Evolutionary conservation across 2,113 vertebrate species (phyloP).

Genomic region (Plotosus lineatus): DNA sequence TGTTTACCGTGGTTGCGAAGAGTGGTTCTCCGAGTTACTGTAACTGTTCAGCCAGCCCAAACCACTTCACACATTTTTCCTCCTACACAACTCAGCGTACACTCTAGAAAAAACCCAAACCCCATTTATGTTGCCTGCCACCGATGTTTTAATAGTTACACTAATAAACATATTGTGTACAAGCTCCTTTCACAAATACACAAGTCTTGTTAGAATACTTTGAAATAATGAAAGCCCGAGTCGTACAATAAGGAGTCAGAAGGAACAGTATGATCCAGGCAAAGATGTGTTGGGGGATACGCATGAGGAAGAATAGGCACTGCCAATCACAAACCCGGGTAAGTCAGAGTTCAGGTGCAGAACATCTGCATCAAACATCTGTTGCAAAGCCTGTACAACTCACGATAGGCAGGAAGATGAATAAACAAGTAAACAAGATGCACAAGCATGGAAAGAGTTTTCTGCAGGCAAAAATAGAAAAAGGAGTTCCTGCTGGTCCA

Average conservation of each 20-base stretch:
- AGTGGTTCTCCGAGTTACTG: background rate
- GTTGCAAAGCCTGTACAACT: conserved; percentile 26
- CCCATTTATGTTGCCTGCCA: background rate
- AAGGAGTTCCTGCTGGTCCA: background rate
- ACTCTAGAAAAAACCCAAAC: background rate
- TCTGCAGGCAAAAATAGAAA: background rate
- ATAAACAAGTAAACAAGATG: conserved; percentile 31
- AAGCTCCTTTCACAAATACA: background rate
- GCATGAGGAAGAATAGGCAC: conserved; percentile 14
- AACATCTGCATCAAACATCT: conserved; percentile 62
- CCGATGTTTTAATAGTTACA: background rate
- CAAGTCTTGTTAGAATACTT: background rate
- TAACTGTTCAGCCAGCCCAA: too few species aligned
- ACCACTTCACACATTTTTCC: background rate
- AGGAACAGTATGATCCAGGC: conserved; percentile 7
- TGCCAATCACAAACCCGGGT: background rate
- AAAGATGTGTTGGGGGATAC: background rate
- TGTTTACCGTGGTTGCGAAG: background rate
- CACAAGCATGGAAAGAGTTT: background rate
- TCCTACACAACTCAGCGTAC: background rate
- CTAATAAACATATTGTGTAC: background rate
- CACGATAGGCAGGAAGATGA: background rate
- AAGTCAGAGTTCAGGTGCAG: conserved; percentile 59
- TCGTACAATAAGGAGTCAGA: background rate
- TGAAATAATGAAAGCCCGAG: background rate